Evolutionary conservation across 2,797 vertebrate genomes (phyloP).

Genomic region (Gephyroberyx darwinii): DNA sequence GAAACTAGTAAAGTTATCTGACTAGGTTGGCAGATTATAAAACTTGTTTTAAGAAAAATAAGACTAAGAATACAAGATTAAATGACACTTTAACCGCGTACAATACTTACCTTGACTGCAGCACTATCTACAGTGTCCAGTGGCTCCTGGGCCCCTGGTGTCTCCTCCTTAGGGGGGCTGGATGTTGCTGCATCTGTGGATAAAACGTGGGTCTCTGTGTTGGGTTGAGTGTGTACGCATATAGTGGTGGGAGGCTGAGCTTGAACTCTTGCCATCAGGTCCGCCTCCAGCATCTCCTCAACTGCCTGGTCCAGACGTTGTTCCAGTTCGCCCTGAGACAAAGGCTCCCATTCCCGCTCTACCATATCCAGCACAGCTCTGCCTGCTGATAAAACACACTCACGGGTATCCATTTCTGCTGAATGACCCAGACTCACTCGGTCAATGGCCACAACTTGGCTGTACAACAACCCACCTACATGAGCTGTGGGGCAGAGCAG

Average conservation of each 20-base stretch:
- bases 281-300: constrained; percentile 79
- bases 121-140: constrained; percentile 13
- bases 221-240: constrained; percentile 8
- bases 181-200: not conserved
- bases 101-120: constrained; percentile 50
- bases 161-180: constrained; percentile 13
- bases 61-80: too few relatives aligned
- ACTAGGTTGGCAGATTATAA: too few relatives aligned
- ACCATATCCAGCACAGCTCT: constrained; percentile 78
- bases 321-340: constrained; percentile 80
- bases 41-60: too few relatives aligned
- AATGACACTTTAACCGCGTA: too few relatives aligned
- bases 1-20: too few relatives aligned
- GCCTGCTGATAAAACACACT: constrained; percentile 70
- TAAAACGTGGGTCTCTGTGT: not conserved
- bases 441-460: not conserved
- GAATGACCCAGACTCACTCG: not conserved
- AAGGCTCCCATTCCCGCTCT: constrained; percentile 83
- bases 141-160: constrained; percentile 15
- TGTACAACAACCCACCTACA: not conserved
- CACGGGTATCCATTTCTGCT: constrained; percentile 46
- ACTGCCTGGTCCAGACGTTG: constrained; percentile 82
- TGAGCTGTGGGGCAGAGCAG: not conserved
- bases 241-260: constrained; percentile 33
- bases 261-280: constrained; percentile 63